Conservation (phyloP, 2,797 vertebrate species). For the Cossypha dichroa region DNA sequence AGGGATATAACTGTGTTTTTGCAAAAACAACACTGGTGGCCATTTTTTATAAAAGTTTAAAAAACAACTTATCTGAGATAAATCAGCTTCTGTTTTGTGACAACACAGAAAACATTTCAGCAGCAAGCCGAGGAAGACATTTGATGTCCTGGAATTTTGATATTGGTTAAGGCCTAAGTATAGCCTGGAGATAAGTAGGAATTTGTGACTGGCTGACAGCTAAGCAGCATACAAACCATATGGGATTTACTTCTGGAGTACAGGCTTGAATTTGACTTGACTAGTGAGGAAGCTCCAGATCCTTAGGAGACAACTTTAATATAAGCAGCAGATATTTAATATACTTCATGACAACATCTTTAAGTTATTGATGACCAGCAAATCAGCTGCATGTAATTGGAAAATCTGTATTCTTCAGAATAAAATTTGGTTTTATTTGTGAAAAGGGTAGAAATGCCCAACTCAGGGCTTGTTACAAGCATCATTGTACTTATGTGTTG, state of each 20-base stretch:
- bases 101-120: neutral
- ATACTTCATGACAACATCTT: neutral
- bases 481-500: neutral
- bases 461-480: neutral
- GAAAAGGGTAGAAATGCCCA: neutral
- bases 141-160: slow-evolving; percentile 4
- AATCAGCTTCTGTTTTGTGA: neutral
- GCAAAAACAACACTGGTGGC: neutral
- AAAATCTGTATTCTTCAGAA: neutral
- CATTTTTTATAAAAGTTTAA: neutral
- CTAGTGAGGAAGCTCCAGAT: neutral
- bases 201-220: neutral
- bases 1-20: neutral
- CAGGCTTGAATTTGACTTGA: neutral
- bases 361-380: neutral
- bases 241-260: neutral
- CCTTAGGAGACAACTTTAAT: neutral
- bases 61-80: neutral
- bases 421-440: neutral
- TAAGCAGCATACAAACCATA: neutral
- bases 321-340: neutral
- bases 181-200: neutral
- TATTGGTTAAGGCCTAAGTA: neutral
- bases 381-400: neutral
- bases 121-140: neutral